These are phyloP conservation scores for Gambelia wislizenii DNA, from an alignment of 2,797 vertebrate genomes.

Conservation along the genomic window DNA sequence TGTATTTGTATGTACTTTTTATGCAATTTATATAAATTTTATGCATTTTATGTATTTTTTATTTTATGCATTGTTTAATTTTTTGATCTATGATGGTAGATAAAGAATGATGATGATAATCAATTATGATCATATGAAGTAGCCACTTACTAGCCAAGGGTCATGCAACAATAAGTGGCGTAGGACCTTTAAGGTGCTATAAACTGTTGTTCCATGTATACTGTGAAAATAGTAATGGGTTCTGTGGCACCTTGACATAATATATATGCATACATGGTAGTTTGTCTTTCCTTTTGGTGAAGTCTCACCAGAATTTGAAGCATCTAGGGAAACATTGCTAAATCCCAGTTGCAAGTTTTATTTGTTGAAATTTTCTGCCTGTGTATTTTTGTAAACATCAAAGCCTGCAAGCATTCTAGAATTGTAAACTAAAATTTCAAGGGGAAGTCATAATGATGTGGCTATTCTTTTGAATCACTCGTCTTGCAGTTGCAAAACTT, in stretches of 20 bases:
- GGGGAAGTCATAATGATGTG: conserved; percentile 7
- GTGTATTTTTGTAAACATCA: conserved; percentile 10
- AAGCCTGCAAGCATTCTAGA: conserved; percentile 13
- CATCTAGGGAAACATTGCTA: background rate
- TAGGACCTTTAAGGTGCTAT: background rate
- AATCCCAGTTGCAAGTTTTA: background rate
- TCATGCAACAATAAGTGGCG: background rate
- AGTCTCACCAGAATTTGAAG: background rate
- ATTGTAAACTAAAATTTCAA: background rate
- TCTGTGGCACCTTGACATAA: background rate
- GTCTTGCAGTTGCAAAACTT: background rate
- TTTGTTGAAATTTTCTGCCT: background rate
- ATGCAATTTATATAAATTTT: no score
- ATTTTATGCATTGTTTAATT: no score
- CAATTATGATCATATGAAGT: background rate
- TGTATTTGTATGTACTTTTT: no score
- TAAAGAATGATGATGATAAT: no score
- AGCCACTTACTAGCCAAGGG: background rate
- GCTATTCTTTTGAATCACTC: conserved; percentile 8
- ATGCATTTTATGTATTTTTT: no score
- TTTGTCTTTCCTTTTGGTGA: background rate
- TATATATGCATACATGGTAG: background rate
- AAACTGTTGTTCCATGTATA: background rate
- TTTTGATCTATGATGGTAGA: no score
- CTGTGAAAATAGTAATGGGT: background rate